A percentile compares a stretch with the other conserved stretches of the same genome.
phyloP scores from a whole-genome alignment of 2,888 invertebrate species.

The Dryadula phaetusa region DNA sequence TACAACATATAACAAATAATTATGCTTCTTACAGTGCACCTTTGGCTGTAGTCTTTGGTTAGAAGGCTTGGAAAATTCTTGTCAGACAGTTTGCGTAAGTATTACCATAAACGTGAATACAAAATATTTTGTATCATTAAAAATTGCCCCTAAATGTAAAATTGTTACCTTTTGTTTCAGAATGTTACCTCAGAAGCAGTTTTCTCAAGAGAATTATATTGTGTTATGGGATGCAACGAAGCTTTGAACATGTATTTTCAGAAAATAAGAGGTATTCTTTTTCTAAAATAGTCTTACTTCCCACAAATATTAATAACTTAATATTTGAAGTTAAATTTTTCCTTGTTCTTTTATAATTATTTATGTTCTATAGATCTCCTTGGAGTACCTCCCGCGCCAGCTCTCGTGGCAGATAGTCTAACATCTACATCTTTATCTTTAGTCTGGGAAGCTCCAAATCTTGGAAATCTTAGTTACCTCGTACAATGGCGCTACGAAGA shows the following conservation, averaged over 20 bases:
- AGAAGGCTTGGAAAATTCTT: slow-evolving; percentile 89
- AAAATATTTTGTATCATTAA: neutral
- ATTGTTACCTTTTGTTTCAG: slow-evolving; percentile 68
- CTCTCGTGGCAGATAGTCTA: slow-evolving; percentile 90
- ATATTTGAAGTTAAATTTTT: neutral
- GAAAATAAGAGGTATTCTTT: slow-evolving; percentile 86
- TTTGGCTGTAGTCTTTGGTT: slow-evolving; percentile 92
- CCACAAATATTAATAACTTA: neutral
- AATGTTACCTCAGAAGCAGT: slow-evolving; percentile 88
- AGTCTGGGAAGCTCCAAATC: slow-evolving; percentile 88
- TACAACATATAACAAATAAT: neutral
- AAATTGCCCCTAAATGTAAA: no score
- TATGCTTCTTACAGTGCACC: slow-evolving; percentile 87
- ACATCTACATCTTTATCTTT: slow-evolving; percentile 91
- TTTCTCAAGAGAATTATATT: slow-evolving; percentile 89
- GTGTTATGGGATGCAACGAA: slow-evolving; percentile 92
- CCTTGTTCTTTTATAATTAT: neutral
- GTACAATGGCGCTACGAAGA: slow-evolving; percentile 92
- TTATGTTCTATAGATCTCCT: slow-evolving; percentile 78
- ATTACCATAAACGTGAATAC: slow-evolving; percentile 9
- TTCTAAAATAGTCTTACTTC: neutral
- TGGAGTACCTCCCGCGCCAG: slow-evolving; percentile 89
- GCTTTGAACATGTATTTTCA: slow-evolving; percentile 90
- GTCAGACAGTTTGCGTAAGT: slow-evolving; percentile 94
- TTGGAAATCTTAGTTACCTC: slow-evolving; percentile 84